Percentiles rank a stretch among this genome's conserved stretches.
phyloP scores from a whole-genome alignment of 2,888 invertebrate genomes.

The Nomada goodeniana region DNA sequence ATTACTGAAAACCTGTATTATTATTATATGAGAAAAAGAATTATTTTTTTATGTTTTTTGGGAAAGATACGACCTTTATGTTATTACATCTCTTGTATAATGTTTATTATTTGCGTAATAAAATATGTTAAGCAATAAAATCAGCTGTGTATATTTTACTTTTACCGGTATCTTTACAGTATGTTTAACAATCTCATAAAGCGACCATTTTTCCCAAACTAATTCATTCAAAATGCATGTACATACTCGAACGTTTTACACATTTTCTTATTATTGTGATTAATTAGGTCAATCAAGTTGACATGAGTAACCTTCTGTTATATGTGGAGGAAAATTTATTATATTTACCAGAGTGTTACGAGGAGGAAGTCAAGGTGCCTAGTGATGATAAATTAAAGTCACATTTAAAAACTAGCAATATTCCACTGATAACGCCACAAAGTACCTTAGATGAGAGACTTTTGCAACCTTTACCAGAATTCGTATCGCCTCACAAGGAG shows the following conservation, averaged over 20 bases:
- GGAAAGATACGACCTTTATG: slow-evolving; percentile 72
- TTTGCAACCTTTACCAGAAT: slow-evolving; percentile 11
- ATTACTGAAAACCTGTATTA: not conserved
- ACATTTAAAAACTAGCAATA: not conserved
- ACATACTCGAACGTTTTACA: not conserved
- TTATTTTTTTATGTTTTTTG: slow-evolving; percentile 50
- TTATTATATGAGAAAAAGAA: not conserved
- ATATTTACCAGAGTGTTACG: slow-evolving; percentile 38
- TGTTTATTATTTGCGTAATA: slow-evolving; percentile 48
- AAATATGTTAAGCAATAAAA: slow-evolving; percentile 44
- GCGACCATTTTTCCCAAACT: slow-evolving; percentile 73
- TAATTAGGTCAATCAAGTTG: slow-evolving; percentile 64
- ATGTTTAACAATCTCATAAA: slow-evolving; percentile 56
- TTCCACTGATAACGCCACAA: slow-evolving; percentile 42
- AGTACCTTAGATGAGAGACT: slow-evolving; percentile 26
- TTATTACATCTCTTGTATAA: slow-evolving; percentile 47
- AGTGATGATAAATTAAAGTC: not conserved
- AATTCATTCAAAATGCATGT: not conserved
- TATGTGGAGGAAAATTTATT: slow-evolving; percentile 60
- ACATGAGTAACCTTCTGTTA: slow-evolving; percentile 58
- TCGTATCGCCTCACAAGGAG: not conserved
- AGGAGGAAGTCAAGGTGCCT: slow-evolving; percentile 5
- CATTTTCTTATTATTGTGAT: slow-evolving; percentile 42
- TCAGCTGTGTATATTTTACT: slow-evolving; percentile 58
- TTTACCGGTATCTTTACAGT: slow-evolving; percentile 12